A percentile compares a stretch with the other conserved stretches of the same genome.
Conservation (phyloP, 2,113 vertebrate genomes). For the Zosterops lateralis region DNA sequence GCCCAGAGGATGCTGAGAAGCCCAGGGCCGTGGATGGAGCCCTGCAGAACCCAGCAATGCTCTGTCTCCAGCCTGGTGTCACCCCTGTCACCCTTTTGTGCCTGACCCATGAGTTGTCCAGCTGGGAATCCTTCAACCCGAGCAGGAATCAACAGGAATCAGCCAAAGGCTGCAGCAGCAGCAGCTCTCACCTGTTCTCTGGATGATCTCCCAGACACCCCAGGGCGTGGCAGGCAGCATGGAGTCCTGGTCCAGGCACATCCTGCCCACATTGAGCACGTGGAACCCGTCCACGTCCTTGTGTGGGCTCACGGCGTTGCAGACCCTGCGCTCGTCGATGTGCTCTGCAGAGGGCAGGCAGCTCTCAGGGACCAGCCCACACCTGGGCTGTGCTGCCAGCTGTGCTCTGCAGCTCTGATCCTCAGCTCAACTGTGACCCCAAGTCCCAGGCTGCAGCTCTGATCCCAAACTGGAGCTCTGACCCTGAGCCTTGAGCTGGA, state of each 20-base stretch:
- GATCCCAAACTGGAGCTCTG: background rate
- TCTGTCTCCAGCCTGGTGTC: background rate
- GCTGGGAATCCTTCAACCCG: background rate
- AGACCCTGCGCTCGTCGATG: constrained; percentile 88
- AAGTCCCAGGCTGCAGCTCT: too few relatives aligned
- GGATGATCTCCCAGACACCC: constrained; percentile 96
- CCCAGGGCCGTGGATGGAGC: background rate
- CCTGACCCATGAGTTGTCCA: background rate
- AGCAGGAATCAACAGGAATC: background rate
- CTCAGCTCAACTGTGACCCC: background rate
- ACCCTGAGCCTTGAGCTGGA: background rate
- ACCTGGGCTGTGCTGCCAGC: background rate
- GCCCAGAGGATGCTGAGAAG: background rate
- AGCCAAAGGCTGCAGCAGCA: too few relatives aligned
- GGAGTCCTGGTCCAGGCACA: constrained; percentile 94
- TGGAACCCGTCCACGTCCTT: constrained; percentile 98
- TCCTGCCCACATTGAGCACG: constrained; percentile 90
- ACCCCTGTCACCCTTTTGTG: background rate
- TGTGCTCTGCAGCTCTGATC: background rate
- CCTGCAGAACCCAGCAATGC: background rate
- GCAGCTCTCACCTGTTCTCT: constrained; percentile 82
- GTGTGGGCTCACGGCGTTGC: constrained; percentile 88
- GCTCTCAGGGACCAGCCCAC: background rate
- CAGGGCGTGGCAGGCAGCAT: constrained; percentile 96
- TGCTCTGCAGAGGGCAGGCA: constrained; percentile 76